Conservation (phyloP, 2,797 vertebrate species). For the Clarias pachynema region DNA sequence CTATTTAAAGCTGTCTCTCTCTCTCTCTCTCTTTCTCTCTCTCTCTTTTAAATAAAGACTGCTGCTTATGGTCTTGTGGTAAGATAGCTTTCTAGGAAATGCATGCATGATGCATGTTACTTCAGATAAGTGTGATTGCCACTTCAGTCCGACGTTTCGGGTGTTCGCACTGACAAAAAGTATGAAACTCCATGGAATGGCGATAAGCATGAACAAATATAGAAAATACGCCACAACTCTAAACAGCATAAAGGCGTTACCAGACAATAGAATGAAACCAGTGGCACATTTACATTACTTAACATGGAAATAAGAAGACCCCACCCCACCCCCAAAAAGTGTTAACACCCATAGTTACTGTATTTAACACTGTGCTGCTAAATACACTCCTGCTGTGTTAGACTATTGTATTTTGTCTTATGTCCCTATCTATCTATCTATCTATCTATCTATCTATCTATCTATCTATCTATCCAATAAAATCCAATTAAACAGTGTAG, state of each 20-base stretch:
- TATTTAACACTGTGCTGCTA: background rate
- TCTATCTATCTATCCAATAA: no score
- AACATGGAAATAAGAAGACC: conserved; percentile 3
- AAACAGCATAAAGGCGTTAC: background rate
- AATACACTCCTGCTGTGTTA: background rate
- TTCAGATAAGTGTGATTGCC: conserved; percentile 61
- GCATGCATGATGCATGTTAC: conserved; percentile 56
- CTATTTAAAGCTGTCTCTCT: conserved; percentile 52
- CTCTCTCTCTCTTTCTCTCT: no score
- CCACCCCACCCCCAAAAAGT: background rate
- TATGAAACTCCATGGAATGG: background rate
- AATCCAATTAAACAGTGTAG: conserved; percentile 7
- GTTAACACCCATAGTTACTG: background rate
- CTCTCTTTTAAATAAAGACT: conserved; percentile 13
- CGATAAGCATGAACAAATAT: background rate
- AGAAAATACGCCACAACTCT: background rate
- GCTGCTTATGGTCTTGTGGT: conserved; percentile 69
- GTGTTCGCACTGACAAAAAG: background rate
- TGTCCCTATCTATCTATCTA: no score
- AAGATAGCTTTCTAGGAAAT: conserved; percentile 90
- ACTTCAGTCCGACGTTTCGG: conserved; percentile 5
- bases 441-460: no score
- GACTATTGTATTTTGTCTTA: background rate
- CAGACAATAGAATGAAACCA: conserved; percentile 6
- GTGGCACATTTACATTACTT: conserved; percentile 19